Evolutionary conservation across 2,113 vertebrate genomes (phyloP).

Genomic region (Meriones unguiculatus): DNA sequence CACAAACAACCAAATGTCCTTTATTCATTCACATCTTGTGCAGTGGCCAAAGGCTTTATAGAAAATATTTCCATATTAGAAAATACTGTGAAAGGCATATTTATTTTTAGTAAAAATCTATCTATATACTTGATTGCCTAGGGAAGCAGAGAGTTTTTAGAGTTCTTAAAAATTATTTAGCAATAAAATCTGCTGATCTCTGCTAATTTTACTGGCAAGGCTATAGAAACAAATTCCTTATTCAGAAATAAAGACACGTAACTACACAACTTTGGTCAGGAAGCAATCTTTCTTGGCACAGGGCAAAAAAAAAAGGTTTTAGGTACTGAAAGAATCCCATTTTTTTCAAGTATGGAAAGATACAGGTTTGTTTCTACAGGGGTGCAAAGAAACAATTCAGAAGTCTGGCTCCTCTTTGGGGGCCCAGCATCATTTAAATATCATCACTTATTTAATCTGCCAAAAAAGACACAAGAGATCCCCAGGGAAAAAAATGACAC

Average conservation of each 20-base stretch:
- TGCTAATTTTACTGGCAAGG: not conserved
- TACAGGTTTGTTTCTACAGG: not conserved
- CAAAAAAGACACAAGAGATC: not conserved
- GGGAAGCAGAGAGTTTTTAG: not conserved
- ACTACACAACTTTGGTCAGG: not conserved
- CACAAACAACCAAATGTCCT: not conserved
- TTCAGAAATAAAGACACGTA: not conserved
- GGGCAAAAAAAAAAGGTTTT: not conserved
- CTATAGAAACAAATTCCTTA: not conserved
- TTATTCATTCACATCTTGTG: not conserved
- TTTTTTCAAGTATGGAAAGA: not conserved
- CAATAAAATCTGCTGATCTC: conserved; percentile 13
- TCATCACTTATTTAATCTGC: not conserved
- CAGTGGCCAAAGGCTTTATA: conserved; percentile 1
- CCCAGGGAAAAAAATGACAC: not conserved
- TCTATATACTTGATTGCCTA: not conserved
- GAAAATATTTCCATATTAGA: not conserved
- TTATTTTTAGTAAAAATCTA: conserved; percentile 29
- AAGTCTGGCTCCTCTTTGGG: not conserved
- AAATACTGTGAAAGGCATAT: not conserved
- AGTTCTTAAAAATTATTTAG: conserved; percentile 2
- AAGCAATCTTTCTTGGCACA: not conserved
- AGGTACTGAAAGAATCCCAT: not conserved
- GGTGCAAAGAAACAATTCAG: not conserved
- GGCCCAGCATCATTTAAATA: not conserved